These are phyloP conservation scores for Phengaris alcon DNA, from an alignment of 2,888 invertebrate species.

Conservation along the genomic window DNA sequence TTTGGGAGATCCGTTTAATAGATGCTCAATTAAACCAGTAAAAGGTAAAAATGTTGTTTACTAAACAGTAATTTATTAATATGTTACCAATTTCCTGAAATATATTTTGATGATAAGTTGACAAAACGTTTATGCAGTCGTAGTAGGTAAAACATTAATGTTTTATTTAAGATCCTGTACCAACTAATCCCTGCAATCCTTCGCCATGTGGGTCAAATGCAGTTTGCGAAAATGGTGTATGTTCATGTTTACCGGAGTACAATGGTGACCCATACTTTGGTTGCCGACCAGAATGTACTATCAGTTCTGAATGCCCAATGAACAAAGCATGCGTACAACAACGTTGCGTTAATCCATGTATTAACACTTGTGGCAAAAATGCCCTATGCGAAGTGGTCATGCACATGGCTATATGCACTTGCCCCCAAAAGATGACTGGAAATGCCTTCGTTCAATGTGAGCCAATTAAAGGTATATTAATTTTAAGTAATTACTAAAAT, in stretches of 20 bases:
- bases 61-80: conserved; percentile 27
- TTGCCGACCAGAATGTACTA: conserved; percentile 86
- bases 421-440: conserved; percentile 84
- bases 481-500: neutral
- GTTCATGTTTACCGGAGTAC: conserved; percentile 81
- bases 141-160: neutral
- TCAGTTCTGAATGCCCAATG: conserved; percentile 85
- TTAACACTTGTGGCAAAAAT: conserved; percentile 86
- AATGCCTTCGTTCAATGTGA: conserved; percentile 85
- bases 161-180: conserved; percentile 48
- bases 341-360: conserved; percentile 86
- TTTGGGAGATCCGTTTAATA: conserved; percentile 87
- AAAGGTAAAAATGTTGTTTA: conserved; percentile 61
- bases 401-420: conserved; percentile 88
- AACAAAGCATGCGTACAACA: conserved; percentile 85
- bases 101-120: conserved; percentile 2
- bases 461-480: conserved; percentile 70
- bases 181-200: conserved; percentile 80
- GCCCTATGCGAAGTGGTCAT: conserved; percentile 86
- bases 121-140: neutral
- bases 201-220: conserved; percentile 84
- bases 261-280: conserved; percentile 84
- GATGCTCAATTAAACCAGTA: conserved; percentile 80
- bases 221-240: conserved; percentile 78
- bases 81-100: neutral